phyloP scores from a whole-genome alignment of 2,113 vertebrate genomes.

The Spea multiplicata region DNA sequence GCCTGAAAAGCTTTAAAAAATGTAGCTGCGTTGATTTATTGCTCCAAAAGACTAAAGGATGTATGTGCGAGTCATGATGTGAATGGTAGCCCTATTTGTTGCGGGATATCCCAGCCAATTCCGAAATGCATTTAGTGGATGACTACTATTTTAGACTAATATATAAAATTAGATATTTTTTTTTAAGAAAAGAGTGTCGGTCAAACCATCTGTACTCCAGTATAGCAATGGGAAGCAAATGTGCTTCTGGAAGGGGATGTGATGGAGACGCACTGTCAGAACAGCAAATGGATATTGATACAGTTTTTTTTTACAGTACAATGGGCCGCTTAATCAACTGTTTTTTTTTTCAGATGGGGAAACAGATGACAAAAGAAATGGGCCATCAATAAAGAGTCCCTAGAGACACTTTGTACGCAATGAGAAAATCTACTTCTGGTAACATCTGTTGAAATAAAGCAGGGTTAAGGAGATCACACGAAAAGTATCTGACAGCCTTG shows the following conservation, averaged over 20 bases:
- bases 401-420: constrained; percentile 24
- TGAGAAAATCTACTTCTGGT: constrained; percentile 23
- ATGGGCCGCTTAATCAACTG: constrained; percentile 39
- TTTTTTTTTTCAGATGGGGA: constrained; percentile 47
- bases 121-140: no score
- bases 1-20: no score
- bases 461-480: constrained; percentile 28
- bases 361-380: constrained; percentile 46
- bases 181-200: no score
- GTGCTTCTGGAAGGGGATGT: constrained; percentile 7
- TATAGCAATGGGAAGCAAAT: not conserved
- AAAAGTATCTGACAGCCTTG: constrained; percentile 26
- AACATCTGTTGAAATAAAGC: constrained; percentile 27
- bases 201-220: not conserved
- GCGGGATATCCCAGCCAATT: no score
- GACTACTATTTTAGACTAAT: no score
- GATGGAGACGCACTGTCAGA: constrained; percentile 44
- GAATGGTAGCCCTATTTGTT: no score
- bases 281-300: constrained; percentile 40
- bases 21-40: no score
- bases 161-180: no score
- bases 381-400: constrained; percentile 42
- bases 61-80: no score
- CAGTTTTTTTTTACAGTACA: constrained; percentile 36
- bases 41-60: no score